Evolutionary conservation across 2,888 invertebrate genomes (phyloP), one percentile per base, ranked within the genome.

Genomic region (Ferdinandea cuprea): DNA sequence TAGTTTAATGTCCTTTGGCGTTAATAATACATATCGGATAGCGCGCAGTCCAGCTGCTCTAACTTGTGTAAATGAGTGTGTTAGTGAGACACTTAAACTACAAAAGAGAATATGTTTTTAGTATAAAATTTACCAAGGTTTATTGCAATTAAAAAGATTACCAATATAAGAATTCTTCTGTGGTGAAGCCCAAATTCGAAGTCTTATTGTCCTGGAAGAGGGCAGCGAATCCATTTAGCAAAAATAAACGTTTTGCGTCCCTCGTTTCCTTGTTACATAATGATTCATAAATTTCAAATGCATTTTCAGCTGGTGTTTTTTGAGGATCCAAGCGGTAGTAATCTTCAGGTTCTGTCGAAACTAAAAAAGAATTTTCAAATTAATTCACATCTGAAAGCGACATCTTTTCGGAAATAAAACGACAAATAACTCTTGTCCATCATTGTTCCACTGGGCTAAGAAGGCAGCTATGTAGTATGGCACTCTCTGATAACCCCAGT

Each of bases 31-130:
- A 91, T 98, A 96, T 85, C 98, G 94, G 80, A 98, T 93, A 61
- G 96, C 96, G 88, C 98, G 93, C 85, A 99, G 92, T 40, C 96
- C 95, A 68, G 96, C 97, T 85, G 98, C 96, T 88, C 98, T 93
- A 73, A 99, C 95, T 90, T 97, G 96, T 87, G 97, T 96, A 84
- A 96, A 95, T 86, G 97, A 96, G 90, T 97, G 95, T 66, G 97
- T 93, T 86, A 98, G 92, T 71, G 96, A 94, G 79, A 96, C 93
- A 86, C 97, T 94, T 88, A 99, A 93, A 91, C 99, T 98, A 89
- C 21, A 25, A 65, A 52, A 30, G 37, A 63, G 19, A 1, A 63
- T 7, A 59, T 8, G 35, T 3, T 5, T n/a, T n/a, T n/a, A n/a
- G n/a, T n/a, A n/a, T n/a, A n/a, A n/a, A n/a, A 1, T 19, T 21